These are phyloP conservation scores for Biston stratarius DNA, from an alignment of 2,888 invertebrate genomes.

Conservation along the genomic window DNA sequence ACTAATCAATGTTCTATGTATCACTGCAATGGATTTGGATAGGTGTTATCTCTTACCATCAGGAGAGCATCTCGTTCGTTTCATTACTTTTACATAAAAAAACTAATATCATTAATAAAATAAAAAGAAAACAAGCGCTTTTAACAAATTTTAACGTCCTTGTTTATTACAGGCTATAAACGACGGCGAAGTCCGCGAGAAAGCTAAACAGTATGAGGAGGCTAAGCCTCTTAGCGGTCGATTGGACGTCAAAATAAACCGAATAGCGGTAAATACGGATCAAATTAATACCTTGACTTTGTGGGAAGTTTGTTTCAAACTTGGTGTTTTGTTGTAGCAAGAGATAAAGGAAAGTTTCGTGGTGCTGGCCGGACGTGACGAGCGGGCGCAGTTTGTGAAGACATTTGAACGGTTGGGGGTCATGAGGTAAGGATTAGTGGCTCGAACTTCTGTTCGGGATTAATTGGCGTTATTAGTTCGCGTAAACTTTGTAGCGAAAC, in stretches of 20 bases:
- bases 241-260: conserved; percentile 71
- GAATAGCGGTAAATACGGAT: conserved; percentile 69
- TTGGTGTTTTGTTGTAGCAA: conserved; percentile 67
- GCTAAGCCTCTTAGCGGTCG: conserved; percentile 71
- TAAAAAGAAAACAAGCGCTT: not conserved
- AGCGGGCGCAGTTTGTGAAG: conserved; percentile 58
- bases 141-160: not conserved
- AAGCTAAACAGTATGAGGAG: conserved; percentile 62
- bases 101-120: not conserved
- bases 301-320: conserved; percentile 35
- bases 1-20: no score
- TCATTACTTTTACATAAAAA: no score
- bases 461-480: conserved; percentile 38
- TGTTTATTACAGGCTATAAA: conserved; percentile 57
- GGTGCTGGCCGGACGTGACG: conserved; percentile 57
- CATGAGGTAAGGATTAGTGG: conserved; percentile 63
- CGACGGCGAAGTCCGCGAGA: conserved; percentile 55
- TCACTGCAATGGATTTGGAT: no score
- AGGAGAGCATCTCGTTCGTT: no score
- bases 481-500: conserved; percentile 32
- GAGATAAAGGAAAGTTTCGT: conserved; percentile 82
- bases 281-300: conserved; percentile 37
- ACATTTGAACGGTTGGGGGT: conserved; percentile 71
- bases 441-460: conserved; percentile 29
- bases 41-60: no score